phyloP scores from a whole-genome alignment of 2,797 vertebrate genomes.

The Neosilurus mollespiculum region DNA sequence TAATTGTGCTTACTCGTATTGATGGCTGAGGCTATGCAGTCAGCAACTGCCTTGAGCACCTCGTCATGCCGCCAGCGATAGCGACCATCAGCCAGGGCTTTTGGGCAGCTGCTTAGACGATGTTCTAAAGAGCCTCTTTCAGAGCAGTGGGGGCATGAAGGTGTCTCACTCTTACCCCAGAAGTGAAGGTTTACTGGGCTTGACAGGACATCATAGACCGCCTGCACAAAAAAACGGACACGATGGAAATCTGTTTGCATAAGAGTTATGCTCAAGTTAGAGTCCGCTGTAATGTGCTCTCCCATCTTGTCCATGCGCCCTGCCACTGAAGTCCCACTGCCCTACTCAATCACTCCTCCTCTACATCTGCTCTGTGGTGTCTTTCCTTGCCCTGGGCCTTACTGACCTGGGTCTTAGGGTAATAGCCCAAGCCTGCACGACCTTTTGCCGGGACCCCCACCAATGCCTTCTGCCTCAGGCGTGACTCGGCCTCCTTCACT shows the following conservation, averaged over 20 bases:
- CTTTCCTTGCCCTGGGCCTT: neutral
- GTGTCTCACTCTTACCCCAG: neutral
- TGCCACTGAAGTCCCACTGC: no score
- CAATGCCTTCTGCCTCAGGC: neutral
- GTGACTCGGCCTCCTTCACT: no score
- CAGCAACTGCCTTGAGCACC: neutral
- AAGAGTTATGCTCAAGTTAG: neutral
- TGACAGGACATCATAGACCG: neutral
- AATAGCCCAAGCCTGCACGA: neutral
- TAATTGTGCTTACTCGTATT: neutral
- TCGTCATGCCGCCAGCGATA: neutral
- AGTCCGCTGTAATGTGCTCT: neutral
- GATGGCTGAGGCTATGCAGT: neutral
- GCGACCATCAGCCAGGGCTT: neutral
- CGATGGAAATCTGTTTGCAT: neutral
- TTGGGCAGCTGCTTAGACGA: neutral
- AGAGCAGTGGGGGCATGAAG: neutral
- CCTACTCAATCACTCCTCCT: neutral
- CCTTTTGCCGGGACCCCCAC: neutral
- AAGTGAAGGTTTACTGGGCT: neutral
- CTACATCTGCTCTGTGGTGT: neutral
- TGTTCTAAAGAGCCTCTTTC: neutral
- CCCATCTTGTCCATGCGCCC: neutral
- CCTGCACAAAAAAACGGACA: neutral
- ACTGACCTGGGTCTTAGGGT: no score